Evolutionary conservation across 2,113 vertebrate species (phyloP).

Genomic region (Rhodinocichla rosea): DNA sequence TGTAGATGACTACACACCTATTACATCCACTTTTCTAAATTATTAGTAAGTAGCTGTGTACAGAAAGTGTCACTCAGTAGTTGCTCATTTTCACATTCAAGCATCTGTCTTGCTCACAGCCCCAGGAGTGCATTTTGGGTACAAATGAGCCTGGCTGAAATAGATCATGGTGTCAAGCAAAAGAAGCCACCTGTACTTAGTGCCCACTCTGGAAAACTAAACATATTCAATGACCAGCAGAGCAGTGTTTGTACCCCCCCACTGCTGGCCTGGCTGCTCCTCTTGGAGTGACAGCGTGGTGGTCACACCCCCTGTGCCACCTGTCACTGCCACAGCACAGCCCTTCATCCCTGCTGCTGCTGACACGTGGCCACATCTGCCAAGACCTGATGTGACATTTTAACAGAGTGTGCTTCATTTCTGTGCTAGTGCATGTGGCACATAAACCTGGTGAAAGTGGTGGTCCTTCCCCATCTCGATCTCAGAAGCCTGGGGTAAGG

Average conservation of each 20-base stretch:
- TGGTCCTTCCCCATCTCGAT: background rate
- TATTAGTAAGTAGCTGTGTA: constrained; percentile 38
- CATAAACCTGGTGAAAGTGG: background rate
- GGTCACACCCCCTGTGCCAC: background rate
- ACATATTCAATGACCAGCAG: background rate
- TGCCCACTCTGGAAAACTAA: background rate
- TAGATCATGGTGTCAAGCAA: background rate
- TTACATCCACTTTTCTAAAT: constrained; percentile 57
- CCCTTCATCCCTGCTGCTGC: background rate
- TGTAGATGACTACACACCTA: background rate
- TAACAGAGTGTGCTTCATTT: background rate
- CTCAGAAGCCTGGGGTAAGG: background rate
- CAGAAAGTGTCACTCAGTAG: background rate
- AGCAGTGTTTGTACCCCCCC: background rate
- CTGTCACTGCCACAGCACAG: background rate
- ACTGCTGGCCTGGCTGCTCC: background rate
- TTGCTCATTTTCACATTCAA: background rate
- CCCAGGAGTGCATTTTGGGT: background rate
- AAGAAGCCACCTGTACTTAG: background rate
- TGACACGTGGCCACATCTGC: background rate
- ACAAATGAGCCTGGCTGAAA: background rate
- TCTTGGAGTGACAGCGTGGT: accelerated
- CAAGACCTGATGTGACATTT: accelerated
- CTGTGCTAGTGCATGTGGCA: background rate
- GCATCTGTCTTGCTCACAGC: background rate